A percentile compares a stretch with the other conserved stretches of the same genome.
phyloP scores from a whole-genome alignment of 2,888 invertebrate species.

The Trichopria drosophilae region DNA sequence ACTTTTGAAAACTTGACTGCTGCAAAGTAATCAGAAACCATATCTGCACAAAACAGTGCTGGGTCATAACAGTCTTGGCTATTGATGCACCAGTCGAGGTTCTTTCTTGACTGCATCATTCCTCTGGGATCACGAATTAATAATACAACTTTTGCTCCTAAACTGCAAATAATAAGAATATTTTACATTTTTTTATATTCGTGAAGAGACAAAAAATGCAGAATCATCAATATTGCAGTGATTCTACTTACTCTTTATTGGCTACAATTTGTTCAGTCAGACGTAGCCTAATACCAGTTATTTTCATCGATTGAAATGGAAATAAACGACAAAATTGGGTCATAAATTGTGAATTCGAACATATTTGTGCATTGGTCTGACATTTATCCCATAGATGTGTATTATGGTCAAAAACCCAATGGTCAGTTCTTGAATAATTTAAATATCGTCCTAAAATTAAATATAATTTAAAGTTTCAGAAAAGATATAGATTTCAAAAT shows the following conservation, averaged over 20 bases:
- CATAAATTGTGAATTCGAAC: slow-evolving; percentile 73
- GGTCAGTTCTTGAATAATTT: slow-evolving; percentile 72
- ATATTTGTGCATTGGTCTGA: slow-evolving; percentile 66
- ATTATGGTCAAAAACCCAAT: slow-evolving; percentile 84
- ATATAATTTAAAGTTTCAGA: too few relatives aligned
- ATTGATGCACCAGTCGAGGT: slow-evolving; percentile 77
- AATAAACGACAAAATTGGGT: slow-evolving; percentile 78
- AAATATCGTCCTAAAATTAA: slow-evolving; percentile 67
- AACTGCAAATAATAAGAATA: slow-evolving; percentile 60
- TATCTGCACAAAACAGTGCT: slow-evolving; percentile 74
- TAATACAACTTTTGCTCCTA: slow-evolving; percentile 75
- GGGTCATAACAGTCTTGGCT: slow-evolving; percentile 80
- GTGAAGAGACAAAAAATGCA: not conserved
- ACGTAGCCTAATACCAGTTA: slow-evolving; percentile 75
- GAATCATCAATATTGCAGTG: too few relatives aligned
- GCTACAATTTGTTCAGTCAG: slow-evolving; percentile 73
- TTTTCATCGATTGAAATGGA: slow-evolving; percentile 87
- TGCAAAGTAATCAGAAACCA: slow-evolving; percentile 79
- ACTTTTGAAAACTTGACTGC: slow-evolving; percentile 69
- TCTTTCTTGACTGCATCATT: slow-evolving; percentile 81
- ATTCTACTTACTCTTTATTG: slow-evolving; percentile 55
- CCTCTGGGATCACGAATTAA: slow-evolving; percentile 84
- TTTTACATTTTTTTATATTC: not conserved
- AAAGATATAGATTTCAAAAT: too few relatives aligned
- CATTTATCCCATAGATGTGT: slow-evolving; percentile 82